Percentiles rank a stretch among this genome's conserved stretches.
Evolutionary conservation across 2,888 invertebrate species (phyloP).

Genomic region (Folsomia manolachei): DNA sequence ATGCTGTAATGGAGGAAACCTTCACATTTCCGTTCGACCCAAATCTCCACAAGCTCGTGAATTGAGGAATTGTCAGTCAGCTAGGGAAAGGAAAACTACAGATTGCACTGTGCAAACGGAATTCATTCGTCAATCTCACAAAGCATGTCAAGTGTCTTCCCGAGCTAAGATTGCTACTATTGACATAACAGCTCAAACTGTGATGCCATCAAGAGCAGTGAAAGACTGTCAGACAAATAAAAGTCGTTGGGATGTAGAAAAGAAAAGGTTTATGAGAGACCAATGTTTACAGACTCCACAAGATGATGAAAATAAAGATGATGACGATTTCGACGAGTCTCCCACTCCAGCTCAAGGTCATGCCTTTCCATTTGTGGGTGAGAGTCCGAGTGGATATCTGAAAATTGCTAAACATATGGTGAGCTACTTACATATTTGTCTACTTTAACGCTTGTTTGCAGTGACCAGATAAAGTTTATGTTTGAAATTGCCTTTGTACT

Average conservation of each 20-base stretch:
- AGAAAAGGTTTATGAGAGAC: no score
- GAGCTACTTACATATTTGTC: neutral
- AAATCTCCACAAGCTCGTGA: no score
- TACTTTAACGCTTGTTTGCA: neutral
- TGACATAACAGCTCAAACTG: conserved; percentile 14
- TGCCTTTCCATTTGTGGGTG: conserved; percentile 28
- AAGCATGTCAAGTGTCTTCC: conserved; percentile 19
- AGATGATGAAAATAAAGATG: no score
- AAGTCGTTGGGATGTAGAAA: no score
- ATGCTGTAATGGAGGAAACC: no score
- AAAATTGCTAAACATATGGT: conserved; percentile 33
- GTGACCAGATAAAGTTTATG: neutral
- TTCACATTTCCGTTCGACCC: no score
- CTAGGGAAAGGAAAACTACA: neutral
- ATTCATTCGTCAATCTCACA: neutral
- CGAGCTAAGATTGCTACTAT: conserved; percentile 8
- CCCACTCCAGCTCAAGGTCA: no score
- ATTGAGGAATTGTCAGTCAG: no score
- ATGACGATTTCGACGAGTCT: no score
- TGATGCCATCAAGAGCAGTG: neutral
- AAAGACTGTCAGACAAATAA: conserved; percentile 27
- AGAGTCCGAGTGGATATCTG: conserved; percentile 38
- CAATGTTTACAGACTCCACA: neutral
- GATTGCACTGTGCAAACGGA: neutral
- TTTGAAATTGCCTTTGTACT: neutral